These are phyloP conservation scores for Scaptomyza tumidula DNA, from an alignment of 2,888 invertebrate genomes.

Conservation along the genomic window DNA sequence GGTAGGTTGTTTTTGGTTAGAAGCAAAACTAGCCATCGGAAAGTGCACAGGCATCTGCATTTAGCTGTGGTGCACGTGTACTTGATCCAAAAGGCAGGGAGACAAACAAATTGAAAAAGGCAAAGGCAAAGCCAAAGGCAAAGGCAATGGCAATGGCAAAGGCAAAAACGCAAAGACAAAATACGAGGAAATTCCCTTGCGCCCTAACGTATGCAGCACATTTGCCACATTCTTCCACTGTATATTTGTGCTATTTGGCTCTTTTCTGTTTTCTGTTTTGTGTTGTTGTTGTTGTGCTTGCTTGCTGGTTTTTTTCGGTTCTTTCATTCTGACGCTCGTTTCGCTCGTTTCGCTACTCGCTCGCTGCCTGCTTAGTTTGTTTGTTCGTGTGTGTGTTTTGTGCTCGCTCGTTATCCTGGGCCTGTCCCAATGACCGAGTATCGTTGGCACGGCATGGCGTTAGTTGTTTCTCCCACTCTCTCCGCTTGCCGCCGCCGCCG, in stretches of 20 bases:
- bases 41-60: conserved; percentile 14
- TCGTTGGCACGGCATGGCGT: conserved; percentile 28
- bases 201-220: conserved; percentile 59
- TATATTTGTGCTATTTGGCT: conserved; percentile 8
- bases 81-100: conserved; percentile 16
- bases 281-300: not conserved
- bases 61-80: conserved; percentile 23
- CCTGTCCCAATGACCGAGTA: conserved; percentile 82
- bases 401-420: conserved; percentile 56
- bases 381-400: not conserved
- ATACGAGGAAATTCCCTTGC: conserved; percentile 35
- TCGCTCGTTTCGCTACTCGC: conserved; percentile 10
- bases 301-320: not conserved
- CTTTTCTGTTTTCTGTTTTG: not conserved
- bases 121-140: conserved; percentile 30
- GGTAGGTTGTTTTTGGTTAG: not conserved
- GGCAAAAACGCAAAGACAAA: not conserved
- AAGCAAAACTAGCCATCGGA: conserved; percentile 10
- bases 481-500: not conserved
- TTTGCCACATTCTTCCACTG: conserved; percentile 35
- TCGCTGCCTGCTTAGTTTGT: conserved; percentile 5
- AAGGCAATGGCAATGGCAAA: conserved; percentile 37
- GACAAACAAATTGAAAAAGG: conserved; percentile 2
- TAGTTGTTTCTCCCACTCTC: conserved; percentile 11
- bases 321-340: conserved; percentile 14